Percentiles rank a stretch among this genome's conserved stretches.
Evolutionary conservation across 2,113 vertebrate genomes (phyloP).

Genomic region (Psammodynastes pulverulentus): DNA sequence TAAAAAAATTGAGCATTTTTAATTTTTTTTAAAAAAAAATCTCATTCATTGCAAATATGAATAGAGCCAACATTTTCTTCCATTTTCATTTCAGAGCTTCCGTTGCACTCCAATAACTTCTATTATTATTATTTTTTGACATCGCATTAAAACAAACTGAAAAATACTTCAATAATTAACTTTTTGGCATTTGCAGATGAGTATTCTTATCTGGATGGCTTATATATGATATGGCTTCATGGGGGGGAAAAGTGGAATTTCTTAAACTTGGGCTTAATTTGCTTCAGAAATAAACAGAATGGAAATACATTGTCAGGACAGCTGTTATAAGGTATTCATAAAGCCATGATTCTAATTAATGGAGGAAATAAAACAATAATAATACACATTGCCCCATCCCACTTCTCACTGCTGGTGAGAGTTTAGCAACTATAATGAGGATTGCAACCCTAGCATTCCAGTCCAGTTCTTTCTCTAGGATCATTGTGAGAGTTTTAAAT

Average conservation of each 20-base stretch:
- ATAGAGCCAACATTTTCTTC: background rate
- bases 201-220: slow-evolving; percentile 32
- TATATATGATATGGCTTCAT: slow-evolving; percentile 9
- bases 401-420: slow-evolving; percentile 1
- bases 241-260: slow-evolving; percentile 31
- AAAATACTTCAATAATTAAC: slow-evolving; percentile 43
- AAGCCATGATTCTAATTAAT: slow-evolving; percentile 28
- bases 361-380: slow-evolving; percentile 30
- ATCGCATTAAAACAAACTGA: slow-evolving; percentile 33
- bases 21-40: background rate
- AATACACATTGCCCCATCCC: slow-evolving; percentile 14
- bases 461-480: slow-evolving; percentile 12
- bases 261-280: slow-evolving; percentile 44
- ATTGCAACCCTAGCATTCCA: background rate
- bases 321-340: background rate
- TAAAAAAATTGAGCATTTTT: background rate
- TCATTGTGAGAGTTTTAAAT: background rate
- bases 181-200: slow-evolving; percentile 35
- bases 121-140: slow-evolving; percentile 33
- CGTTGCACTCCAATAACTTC: slow-evolving; percentile 38
- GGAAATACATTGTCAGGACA: slow-evolving; percentile 22
- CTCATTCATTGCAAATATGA: slow-evolving; percentile 34
- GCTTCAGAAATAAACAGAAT: slow-evolving; percentile 35
- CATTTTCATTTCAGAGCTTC: background rate
- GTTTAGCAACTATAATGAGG: slow-evolving; percentile 39